phyloP scores from a whole-genome alignment of 2,888 invertebrate genomes.

The Drosophila neutralis region DNA sequence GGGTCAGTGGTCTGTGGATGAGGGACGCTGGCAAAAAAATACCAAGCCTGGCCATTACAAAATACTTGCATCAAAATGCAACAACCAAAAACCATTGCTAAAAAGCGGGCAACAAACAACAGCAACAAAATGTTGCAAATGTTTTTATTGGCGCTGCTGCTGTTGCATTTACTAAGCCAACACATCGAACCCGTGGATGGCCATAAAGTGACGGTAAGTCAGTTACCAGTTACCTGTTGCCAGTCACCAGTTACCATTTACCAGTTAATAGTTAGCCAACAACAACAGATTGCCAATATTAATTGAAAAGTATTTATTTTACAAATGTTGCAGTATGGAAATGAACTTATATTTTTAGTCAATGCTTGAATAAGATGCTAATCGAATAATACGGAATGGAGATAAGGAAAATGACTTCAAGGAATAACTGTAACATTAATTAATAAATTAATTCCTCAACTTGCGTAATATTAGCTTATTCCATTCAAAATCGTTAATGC shows the following conservation, averaged over 20 bases:
- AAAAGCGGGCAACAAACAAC: slow-evolving; percentile 10
- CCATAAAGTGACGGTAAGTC: slow-evolving; percentile 80
- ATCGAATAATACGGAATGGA: background rate
- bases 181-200: slow-evolving; percentile 65
- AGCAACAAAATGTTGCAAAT: slow-evolving; percentile 40
- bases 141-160: slow-evolving; percentile 44
- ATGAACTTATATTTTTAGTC: background rate
- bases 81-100: slow-evolving; percentile 15
- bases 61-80: slow-evolving; percentile 58
- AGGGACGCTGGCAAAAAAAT: slow-evolving; percentile 13
- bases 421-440: background rate
- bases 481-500: background rate
- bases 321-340: background rate
- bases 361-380: background rate
- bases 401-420: background rate
- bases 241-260: slow-evolving; percentile 6
- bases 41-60: slow-evolving; percentile 52
- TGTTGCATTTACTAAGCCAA: slow-evolving; percentile 53
- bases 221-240: slow-evolving; percentile 20
- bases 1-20: slow-evolving; percentile 52
- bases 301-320: background rate
- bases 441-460: background rate
- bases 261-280: background rate
- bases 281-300: slow-evolving; percentile 14
- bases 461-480: background rate